These are phyloP conservation scores for Cardiocondyla obscurior DNA, from an alignment of 1,140 invertebrate genomes.

Conservation along the genomic window DNA sequence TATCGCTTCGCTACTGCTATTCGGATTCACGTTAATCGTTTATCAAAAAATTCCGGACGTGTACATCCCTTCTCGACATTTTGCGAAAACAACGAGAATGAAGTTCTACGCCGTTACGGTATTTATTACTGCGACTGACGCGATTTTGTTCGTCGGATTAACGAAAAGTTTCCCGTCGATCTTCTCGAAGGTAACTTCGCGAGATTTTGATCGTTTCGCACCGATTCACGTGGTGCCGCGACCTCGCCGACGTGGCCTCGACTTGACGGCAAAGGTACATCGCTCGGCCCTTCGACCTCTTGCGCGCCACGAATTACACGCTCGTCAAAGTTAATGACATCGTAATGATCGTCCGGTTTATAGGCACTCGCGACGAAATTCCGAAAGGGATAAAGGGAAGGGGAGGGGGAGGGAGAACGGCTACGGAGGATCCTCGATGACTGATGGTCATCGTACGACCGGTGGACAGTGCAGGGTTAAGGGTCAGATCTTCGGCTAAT, in stretches of 20 bases:
- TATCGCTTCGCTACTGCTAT: not conserved
- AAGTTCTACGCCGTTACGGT: not conserved
- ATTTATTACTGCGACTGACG: not conserved
- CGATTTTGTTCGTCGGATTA: not conserved
- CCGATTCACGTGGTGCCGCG: conserved; percentile 52
- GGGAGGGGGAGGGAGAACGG: not conserved
- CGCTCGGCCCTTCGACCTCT: conserved; percentile 66
- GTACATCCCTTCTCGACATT: too few relatives aligned
- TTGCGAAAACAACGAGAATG: not conserved
- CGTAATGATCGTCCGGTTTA: conserved; percentile 75
- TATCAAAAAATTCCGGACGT: too few relatives aligned
- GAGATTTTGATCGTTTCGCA: conserved; percentile 43
- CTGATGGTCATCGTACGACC: conserved; percentile 75
- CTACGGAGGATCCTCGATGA: conserved; percentile 62
- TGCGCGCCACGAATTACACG: conserved; percentile 75
- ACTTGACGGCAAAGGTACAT: conserved; percentile 59
- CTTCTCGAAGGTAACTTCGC: conserved; percentile 48
- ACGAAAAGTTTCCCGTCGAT: not conserved
- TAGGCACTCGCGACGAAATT: conserved; percentile 53
- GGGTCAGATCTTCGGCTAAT: conserved; percentile 74
- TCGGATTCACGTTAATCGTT: not conserved
- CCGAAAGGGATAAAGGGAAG: conserved; percentile 3
- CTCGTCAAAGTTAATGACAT: conserved; percentile 80
- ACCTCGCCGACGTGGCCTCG: conserved; percentile 59
- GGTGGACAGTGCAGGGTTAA: conserved; percentile 61